Base-by-base conservation (phyloP, 1,140 invertebrate genomes). In the Neoseiulus cucumeris region DNA sequence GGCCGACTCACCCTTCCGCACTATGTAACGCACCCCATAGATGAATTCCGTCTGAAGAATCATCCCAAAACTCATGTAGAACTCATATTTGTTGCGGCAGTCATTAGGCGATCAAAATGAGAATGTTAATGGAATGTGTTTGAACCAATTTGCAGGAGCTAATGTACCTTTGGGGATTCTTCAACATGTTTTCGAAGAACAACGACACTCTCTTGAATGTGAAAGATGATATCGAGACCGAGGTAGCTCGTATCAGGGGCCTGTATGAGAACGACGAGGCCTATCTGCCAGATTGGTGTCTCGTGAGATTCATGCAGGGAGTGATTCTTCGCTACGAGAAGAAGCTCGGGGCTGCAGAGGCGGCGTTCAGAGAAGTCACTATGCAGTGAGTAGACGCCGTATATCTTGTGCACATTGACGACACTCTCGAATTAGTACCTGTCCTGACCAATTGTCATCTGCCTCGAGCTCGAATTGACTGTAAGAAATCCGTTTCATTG, bases 181-280 rank as follows among this genome's bases (percentile, higher is more conserved):
- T 59, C 51, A 59, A 59, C 51, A 59, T 59, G 51, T 59, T 59
- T 20, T 59, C 51, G 12, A 59, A 59, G 22, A 59, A 59, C 51
- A 59, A 25, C 22, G 51, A 59, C 22, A 59, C 51, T 17, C 51
- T 59, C 1, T 29, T 25, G 51, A 59, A 59, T 4, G 51, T 33
- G 12, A 29, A 59, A 14, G 12, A 2, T 20, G 51, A 29, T 4
- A 33, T 59, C 33, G 25, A 29, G 51, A 33, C 25, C 9, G 51
- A 59, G 51, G 51, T 59, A 14, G 33, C 51, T 25, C 14, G 51
- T 18, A 25, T 59, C 14, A 59, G 33, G 22, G 25, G 14, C 2
- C 4, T 25, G 14, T 59, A 59, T 25, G 51, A 59, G 25, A 17
- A 25, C 51, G 51, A 59, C 51, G 17, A 12, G 17, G 33, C 51